A percentile compares a stretch with the other conserved stretches of the same genome.
Conservation (phyloP, 1,140 invertebrate genomes). For the Drosophila santomea region DNA sequence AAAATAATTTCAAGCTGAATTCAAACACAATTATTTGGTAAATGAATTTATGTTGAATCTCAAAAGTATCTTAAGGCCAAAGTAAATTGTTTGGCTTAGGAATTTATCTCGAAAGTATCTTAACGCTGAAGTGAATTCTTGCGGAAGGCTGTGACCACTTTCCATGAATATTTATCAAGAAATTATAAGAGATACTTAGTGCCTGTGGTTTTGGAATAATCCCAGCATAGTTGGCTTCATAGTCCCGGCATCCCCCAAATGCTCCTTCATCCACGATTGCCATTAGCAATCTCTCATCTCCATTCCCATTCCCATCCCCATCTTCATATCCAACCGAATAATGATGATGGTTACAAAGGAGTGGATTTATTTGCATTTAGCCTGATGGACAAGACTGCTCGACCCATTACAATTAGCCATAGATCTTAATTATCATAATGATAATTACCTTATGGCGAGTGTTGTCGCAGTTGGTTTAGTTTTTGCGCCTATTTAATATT, state of each 20-base stretch:
- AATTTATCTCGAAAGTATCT: conserved; percentile 2
- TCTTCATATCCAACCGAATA: background rate
- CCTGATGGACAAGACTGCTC: conserved; percentile 8
- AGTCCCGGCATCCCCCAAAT: background rate
- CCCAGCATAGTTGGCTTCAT: conserved; percentile 9
- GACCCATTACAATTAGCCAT: conserved; percentile 61
- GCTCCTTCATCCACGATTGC: conserved; percentile 1
- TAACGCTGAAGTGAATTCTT: background rate
- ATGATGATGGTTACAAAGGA: background rate
- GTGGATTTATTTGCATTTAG: conserved; percentile 52
- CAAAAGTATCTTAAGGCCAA: background rate
- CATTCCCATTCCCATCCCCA: no score
- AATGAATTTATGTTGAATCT: background rate
- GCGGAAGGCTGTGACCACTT: background rate
- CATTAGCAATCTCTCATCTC: conserved; percentile 12
- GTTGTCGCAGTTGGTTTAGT: conserved; percentile 66
- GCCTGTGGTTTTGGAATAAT: conserved; percentile 21
- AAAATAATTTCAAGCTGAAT: background rate
- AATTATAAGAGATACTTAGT: conserved; percentile 24
- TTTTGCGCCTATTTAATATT: conserved; percentile 49
- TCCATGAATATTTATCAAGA: conserved; percentile 42
- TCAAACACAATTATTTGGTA: background rate
- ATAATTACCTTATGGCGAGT: conserved; percentile 60
- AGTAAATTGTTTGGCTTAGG: background rate
- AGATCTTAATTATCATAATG: conserved; percentile 81